phyloP scores from a whole-genome alignment of 2,888 invertebrate genomes.

The Antheraea yamamai region DNA sequence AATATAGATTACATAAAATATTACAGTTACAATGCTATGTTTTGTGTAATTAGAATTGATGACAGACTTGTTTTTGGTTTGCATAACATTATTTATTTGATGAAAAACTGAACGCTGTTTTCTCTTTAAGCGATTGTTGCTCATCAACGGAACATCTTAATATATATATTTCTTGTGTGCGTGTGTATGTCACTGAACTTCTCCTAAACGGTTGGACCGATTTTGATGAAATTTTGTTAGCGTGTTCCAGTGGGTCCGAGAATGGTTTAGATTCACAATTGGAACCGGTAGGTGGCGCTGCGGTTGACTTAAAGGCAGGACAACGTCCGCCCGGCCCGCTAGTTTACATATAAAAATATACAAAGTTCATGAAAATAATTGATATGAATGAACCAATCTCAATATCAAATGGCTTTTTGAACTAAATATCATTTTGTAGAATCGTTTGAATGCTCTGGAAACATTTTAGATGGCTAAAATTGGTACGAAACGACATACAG shows the following conservation, averaged over 20 bases:
- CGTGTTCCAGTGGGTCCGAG: too few species aligned
- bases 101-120: background rate
- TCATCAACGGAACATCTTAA: background rate
- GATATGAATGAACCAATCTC: background rate
- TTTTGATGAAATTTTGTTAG: too few species aligned
- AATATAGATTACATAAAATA: background rate
- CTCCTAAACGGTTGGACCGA: too few species aligned
- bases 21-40: background rate
- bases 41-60: background rate
- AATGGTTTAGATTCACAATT: too few species aligned
- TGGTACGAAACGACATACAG: background rate
- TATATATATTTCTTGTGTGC: background rate
- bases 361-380: background rate
- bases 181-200: too few species aligned
- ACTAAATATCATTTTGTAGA: background rate
- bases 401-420: background rate
- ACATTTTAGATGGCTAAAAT: background rate
- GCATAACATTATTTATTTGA: background rate
- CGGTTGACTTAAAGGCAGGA: too few species aligned
- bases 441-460: background rate
- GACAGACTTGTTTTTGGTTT: too few species aligned
- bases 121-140: background rate
- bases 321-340: too few species aligned
- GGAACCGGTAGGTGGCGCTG: too few species aligned
- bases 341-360: background rate